Conservation (phyloP, 2,113 vertebrate species). For the Nerophis ophidion region DNA sequence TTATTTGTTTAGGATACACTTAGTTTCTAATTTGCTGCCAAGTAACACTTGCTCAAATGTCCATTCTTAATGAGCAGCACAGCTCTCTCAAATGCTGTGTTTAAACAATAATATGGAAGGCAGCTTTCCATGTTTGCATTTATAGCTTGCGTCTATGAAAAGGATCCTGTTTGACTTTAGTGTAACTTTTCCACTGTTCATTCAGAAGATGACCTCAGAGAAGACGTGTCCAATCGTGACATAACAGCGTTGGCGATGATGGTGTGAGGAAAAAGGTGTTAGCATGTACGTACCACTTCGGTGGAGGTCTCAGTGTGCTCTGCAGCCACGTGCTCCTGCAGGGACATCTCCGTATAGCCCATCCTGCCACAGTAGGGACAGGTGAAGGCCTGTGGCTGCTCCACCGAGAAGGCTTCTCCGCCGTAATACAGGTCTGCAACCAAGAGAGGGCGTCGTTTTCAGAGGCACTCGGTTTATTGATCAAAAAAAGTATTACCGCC, state of each 20-base stretch:
- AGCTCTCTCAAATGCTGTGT: background rate
- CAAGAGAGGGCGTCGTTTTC: background rate
- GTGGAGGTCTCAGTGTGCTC: constrained; percentile 97
- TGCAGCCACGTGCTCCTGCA: constrained; percentile 98
- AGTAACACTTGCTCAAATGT: background rate
- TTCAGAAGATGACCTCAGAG: background rate
- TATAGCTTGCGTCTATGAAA: background rate
- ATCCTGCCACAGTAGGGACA: constrained; percentile 99
- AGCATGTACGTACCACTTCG: constrained; percentile 84
- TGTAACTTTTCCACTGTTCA: background rate
- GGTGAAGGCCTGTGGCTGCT: constrained; percentile 97
- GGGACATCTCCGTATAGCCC: constrained; percentile 95
- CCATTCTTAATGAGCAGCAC: background rate
- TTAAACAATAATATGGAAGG: background rate
- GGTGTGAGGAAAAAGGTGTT: background rate
- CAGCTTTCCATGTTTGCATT: background rate
- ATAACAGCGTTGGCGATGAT: background rate
- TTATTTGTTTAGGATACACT: too few species aligned
- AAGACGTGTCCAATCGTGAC: background rate
- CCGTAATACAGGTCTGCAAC: constrained; percentile 96
- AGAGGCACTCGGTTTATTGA: too few species aligned
- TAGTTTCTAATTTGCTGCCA: too few species aligned
- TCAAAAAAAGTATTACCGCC: too few species aligned
- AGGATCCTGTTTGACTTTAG: background rate
- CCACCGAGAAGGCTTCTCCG: constrained; percentile 97